phyloP scores from a whole-genome alignment of 30 jellyfish, hydroid and myxozoan species.

The Morbakka virulenta region DNA sequence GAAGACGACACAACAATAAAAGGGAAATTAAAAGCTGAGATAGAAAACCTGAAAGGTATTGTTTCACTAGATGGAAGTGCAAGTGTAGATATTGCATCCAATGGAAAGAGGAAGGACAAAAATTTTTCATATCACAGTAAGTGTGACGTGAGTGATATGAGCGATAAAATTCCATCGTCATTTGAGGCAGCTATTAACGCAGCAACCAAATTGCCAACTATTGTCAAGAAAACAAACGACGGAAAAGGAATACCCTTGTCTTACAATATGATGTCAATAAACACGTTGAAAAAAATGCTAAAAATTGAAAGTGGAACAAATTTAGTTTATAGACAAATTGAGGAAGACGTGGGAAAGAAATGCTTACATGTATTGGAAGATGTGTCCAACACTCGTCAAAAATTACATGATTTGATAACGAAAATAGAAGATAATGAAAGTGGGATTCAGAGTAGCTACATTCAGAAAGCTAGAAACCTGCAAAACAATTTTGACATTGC shows the following conservation, averaged over 20 bases:
- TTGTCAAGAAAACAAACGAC: conserved; percentile 26
- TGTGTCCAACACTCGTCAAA: conserved; percentile 17
- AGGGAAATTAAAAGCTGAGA: conserved; percentile 42
- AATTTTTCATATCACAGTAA: conserved; percentile 34
- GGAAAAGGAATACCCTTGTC: conserved; percentile 61
- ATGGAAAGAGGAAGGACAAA: neutral
- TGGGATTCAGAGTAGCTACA: neutral
- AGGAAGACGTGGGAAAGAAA: conserved; percentile 1
- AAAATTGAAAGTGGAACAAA: conserved; percentile 6
- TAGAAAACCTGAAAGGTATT: conserved; percentile 21
- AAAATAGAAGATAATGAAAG: conserved; percentile 1
- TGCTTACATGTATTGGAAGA: conserved; percentile 35
- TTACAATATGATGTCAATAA: conserved; percentile 27
- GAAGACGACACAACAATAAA: conserved; percentile 34
- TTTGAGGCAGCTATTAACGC: conserved; percentile 34
- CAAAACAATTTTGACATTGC: conserved; percentile 28
- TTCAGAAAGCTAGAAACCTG: conserved; percentile 27
- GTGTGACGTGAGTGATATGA: conserved; percentile 45
- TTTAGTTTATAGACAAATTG: conserved; percentile 18
- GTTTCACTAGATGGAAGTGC: conserved; percentile 31
- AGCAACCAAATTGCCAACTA: conserved; percentile 34
- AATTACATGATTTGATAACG: conserved; percentile 22
- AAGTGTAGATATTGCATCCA: conserved; percentile 14
- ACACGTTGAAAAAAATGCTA: conserved; percentile 28
- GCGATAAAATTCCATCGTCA: conserved; percentile 39